Evolutionary conservation across 2,113 vertebrate species (phyloP).

Genomic region (Prionailurus viverrinus): DNA sequence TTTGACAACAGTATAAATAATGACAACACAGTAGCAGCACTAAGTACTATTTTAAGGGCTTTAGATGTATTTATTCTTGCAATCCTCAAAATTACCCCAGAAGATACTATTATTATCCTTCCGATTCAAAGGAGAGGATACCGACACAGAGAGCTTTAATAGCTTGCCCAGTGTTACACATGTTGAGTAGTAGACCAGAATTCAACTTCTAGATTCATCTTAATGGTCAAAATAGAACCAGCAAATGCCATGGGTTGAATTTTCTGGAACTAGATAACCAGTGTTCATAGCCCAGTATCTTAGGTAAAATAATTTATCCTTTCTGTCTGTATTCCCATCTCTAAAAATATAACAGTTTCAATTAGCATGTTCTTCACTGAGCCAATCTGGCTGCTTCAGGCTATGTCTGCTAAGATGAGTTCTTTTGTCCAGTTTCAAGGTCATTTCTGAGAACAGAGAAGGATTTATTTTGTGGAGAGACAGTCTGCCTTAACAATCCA

Average conservation of each 20-base stretch:
- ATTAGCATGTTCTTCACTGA: not conserved
- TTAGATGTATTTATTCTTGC: not conserved
- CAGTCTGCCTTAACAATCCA: not conserved
- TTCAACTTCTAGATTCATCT: not conserved
- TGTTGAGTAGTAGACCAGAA: not conserved
- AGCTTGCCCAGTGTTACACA: not conserved
- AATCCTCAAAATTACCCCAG: not conserved
- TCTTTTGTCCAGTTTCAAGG: not conserved
- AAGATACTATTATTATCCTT: not conserved
- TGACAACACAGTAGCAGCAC: not conserved
- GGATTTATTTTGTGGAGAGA: not conserved
- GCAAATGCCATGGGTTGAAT: not conserved
- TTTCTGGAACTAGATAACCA: not conserved
- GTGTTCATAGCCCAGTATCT: not conserved
- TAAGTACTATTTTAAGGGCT: not conserved
- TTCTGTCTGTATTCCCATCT: not conserved
- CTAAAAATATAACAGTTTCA: not conserved
- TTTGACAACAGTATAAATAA: not conserved
- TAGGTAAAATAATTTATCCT: not conserved
- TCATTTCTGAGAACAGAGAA: not conserved
- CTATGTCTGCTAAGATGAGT: not conserved
- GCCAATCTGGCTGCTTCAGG: not conserved
- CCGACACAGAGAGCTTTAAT: not conserved
- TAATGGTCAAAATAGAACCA: not conserved
- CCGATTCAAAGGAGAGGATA: not conserved